Base-by-base conservation (phyloP, 2,113 vertebrate species). In the Mesembrinibis cayennensis region DNA sequence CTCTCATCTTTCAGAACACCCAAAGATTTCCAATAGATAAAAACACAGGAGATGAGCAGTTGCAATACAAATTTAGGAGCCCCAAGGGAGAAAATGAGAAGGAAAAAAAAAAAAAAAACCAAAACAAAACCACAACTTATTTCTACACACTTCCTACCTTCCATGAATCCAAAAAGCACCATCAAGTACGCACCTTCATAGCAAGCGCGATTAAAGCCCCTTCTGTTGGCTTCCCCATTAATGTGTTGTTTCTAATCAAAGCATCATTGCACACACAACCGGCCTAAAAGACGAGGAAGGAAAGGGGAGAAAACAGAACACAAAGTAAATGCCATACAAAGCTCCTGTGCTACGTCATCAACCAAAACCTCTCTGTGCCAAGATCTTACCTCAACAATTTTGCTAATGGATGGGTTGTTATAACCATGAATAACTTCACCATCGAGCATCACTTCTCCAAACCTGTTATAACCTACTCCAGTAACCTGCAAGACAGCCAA, bases 211-310 rank as follows among this genome's bases (percentile, higher is more conserved):
- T 98, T 92, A 99, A 98, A 56, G 99, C 99, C 16, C 99, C 99
- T 97, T 99, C 99, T 1, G 99, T 99, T 45, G 99, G 99, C 50
- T 99, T 99, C 32, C 99, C 99, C 99, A 99, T 99, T 74, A 99
- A 95, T 0, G 98, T 98, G 78, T 98, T 98, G 95, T 99, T 99
- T 97, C 98, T 99, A 97, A 99, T 99, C 93, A 99, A 73, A 11
- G 99, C 99, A 98, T 99, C 99, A 73, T 99, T 99, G 92, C 99
- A 99, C 87, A 99, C 98, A 94, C 99, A 99, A 49, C 99, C 99
- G 1, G 98, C 99, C 99, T 99, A 74, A 38, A 95, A 77, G 21
- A 95, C 4, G 63, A 27, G 19, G 50, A 83, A 66, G 26, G 29
- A 66, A 80, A 77, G 20, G 16, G 16, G 14, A 89, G 73, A 88